Evolutionary conservation across 2,888 invertebrate species (phyloP), one percentile per base, ranked within the genome.

Genomic region (Drosophila nr. fundita): DNA sequence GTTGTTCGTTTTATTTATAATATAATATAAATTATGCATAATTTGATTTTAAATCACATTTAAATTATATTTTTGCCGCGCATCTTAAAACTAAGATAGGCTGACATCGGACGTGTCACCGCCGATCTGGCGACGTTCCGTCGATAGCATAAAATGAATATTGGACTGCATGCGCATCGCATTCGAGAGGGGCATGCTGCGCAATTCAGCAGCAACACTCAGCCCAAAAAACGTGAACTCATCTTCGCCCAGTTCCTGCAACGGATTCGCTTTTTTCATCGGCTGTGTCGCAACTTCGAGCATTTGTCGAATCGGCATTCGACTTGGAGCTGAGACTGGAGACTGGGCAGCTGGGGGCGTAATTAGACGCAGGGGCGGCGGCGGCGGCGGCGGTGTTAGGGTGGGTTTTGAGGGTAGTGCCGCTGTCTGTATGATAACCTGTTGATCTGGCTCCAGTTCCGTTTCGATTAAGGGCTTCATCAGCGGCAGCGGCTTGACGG

Each of bases 101-200:
- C 53, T 64, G 10, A 30, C 18, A 11, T 78, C 80, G 1, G 68
- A 64, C 1, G 58, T 24, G 24, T 79, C 77, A 0, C 83, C 90
- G 6, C 30, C 45, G 11, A 88, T 74, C 40, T 30, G 69, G 15
- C 84, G 87, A n/a, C 84, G 87, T 42, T 85, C 84, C 45, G 67
- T 71, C 1, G 84, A 80, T 2, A 85, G 63, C 68, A 89, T 72
- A 24, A 70, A 68, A 50, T 85, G 84, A 15, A 85, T 89, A n/a
- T 73, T 89, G 0, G 84, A 80, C 21, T 90, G 89, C 81, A 85
- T 87, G 7, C 73, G 53, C 87, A 90, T 75, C 0, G 86, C 88
- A 68, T 69, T 78, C 30, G 72, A 63, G 6, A 86, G 58, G 0
- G 86, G 90, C 88, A 86, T 85, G 42, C 55, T 72, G 6, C 86